A percentile compares a stretch with the other conserved stretches of the same genome.
phyloP scores from a whole-genome alignment of 2,113 vertebrate species.

The Nothobranchius furzeri region DNA sequence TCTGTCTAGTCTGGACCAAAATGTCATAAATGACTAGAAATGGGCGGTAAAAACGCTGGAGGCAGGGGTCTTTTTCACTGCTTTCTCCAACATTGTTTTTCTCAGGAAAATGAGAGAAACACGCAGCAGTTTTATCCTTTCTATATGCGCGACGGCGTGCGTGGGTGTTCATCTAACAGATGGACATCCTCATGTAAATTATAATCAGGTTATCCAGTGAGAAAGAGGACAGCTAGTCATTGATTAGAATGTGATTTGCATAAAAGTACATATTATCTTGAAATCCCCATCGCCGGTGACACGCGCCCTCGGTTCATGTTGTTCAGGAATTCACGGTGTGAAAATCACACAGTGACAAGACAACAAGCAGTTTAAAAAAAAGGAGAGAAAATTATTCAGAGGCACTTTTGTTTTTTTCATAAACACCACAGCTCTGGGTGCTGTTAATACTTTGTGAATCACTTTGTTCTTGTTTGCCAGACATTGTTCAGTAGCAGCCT shows the following conservation, averaged over 20 bases:
- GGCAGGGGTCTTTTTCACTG: constrained; percentile 18
- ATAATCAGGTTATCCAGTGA: constrained; percentile 68
- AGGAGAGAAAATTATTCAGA: constrained; percentile 11
- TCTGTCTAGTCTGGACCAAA: constrained; percentile 24
- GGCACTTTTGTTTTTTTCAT: constrained; percentile 45
- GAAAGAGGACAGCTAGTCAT: constrained; percentile 57
- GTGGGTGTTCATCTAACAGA: constrained; percentile 67
- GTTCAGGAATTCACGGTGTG: constrained; percentile 18
- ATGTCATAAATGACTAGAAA: constrained; percentile 39
- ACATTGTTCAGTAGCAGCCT: constrained; percentile 59
- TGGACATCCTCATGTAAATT: constrained; percentile 71
- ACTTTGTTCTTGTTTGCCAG: constrained; percentile 65
- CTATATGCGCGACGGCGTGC: constrained; percentile 19
- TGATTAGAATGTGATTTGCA: constrained; percentile 60
- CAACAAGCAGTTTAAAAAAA: constrained; percentile 6
- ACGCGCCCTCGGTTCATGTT: constrained; percentile 45
- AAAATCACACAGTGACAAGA: constrained; percentile 37
- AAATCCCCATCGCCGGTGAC: constrained; percentile 42
- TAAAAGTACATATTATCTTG: constrained; percentile 50
- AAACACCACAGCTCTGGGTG: constrained; percentile 37
- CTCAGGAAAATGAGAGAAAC: constrained; percentile 23
- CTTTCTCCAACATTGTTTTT: constrained; percentile 28
- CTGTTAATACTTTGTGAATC: constrained; percentile 59
- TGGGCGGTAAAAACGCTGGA: constrained; percentile 21
- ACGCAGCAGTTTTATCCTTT: constrained; percentile 27